A percentile compares a stretch with the other conserved stretches of the same genome.
Evolutionary conservation across 2,888 invertebrate species (phyloP).

Genomic region (Empis livida): DNA sequence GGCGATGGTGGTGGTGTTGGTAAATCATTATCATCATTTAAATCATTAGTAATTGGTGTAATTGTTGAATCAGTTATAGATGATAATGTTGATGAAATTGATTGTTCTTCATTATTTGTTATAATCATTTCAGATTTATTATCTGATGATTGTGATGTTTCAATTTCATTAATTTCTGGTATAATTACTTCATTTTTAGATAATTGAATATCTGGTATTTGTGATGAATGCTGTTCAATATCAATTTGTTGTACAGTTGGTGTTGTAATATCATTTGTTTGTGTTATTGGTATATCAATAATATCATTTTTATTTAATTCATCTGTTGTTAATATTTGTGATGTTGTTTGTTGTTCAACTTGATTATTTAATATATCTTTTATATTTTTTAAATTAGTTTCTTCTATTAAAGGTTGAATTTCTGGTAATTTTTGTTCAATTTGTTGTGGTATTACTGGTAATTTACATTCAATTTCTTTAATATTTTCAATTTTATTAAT

Average conservation of each 20-base stretch:
- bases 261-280: not conserved
- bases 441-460: not conserved
- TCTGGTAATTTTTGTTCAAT: not conserved
- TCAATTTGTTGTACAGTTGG: not conserved
- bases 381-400: not conserved
- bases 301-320: not conserved
- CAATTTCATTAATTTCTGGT: no score
- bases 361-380: not conserved
- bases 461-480: not conserved
- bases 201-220: no score
- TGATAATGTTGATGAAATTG: no score
- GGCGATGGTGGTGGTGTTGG: not conserved
- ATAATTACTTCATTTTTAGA: no score
- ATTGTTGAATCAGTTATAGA: no score
- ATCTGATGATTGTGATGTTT: no score
- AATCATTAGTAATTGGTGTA: no score
- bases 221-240: not conserved
- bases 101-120: no score
- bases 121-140: no score
- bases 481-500: not conserved
- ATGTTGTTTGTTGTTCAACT: not conserved
- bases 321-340: not conserved
- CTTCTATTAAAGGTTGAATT: not conserved
- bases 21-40: not conserved
- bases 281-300: no score